These are phyloP conservation scores for Lumbricus terrestris DNA, from an alignment of 2,888 invertebrate species.

Conservation along the genomic window DNA sequence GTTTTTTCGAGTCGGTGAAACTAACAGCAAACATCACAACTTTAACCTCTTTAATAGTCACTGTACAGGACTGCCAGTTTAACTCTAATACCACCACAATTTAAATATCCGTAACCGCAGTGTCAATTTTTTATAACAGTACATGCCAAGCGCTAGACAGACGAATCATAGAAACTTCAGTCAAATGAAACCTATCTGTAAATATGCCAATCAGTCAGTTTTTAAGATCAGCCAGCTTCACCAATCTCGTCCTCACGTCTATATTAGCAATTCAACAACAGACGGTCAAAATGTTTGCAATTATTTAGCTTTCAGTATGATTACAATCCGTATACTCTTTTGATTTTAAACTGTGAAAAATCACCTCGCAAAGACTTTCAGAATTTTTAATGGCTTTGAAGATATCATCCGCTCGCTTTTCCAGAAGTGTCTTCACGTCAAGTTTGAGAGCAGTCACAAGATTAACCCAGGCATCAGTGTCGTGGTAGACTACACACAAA, in stretches of 20 bases:
- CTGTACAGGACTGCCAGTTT: no score
- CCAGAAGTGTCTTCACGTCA: slow-evolving; percentile 47
- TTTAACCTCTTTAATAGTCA: not conserved
- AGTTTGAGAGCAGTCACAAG: slow-evolving; percentile 48
- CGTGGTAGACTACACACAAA: not conserved
- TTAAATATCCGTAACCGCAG: not conserved
- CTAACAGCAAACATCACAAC: not conserved
- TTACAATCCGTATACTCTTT: no score
- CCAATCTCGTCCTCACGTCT: not conserved
- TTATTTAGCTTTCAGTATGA: no score
- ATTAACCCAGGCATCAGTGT: slow-evolving; percentile 68
- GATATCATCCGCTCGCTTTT: slow-evolving; percentile 33
- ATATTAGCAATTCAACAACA: not conserved
- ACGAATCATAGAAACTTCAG: not conserved
- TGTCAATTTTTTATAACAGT: not conserved
- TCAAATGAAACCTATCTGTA: no score
- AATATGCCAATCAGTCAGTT: not conserved
- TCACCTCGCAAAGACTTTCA: slow-evolving; percentile 27
- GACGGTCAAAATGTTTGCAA: not conserved
- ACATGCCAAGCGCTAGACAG: not conserved
- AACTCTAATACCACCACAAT: not conserved
- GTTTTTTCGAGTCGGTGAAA: no score
- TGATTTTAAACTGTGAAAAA: no score
- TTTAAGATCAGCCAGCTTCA: not conserved
- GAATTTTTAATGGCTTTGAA: slow-evolving; percentile 29